These are phyloP conservation scores for Brenthis ino DNA, from an alignment of 2,888 invertebrate genomes.

Conservation along the genomic window DNA sequence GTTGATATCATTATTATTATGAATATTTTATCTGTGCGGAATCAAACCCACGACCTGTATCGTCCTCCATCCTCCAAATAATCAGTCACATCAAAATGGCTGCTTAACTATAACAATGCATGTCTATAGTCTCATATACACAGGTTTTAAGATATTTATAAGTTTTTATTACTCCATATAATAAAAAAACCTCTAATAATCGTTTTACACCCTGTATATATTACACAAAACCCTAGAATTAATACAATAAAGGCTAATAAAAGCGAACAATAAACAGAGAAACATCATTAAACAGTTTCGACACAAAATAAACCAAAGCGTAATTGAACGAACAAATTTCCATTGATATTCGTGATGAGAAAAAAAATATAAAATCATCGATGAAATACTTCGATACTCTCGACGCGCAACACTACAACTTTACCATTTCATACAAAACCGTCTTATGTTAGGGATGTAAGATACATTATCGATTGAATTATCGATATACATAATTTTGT, in stretches of 20 bases:
- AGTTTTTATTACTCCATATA: neutral
- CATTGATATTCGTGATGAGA: constrained; percentile 81
- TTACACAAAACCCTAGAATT: constrained; percentile 28
- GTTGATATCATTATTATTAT: too few species aligned
- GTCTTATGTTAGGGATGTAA: constrained; percentile 44
- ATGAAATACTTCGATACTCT: constrained; percentile 72
- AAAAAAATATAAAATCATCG: constrained; percentile 75
- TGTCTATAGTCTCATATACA: too few species aligned
- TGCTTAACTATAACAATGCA: too few species aligned
- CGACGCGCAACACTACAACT: constrained; percentile 51
- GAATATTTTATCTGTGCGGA: too few species aligned
- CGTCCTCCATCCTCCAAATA: neutral
- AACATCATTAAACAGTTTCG: constrained; percentile 35
- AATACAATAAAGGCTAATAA: constrained; percentile 38
- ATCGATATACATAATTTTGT: constrained; percentile 47
- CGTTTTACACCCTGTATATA: constrained; percentile 21
- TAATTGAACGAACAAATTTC: constrained; percentile 80
- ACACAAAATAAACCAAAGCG: constrained; percentile 68
- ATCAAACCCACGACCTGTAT: neutral
- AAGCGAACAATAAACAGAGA: constrained; percentile 38
- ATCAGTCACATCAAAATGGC: too few species aligned
- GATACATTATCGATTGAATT: constrained; percentile 40
- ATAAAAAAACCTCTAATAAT: constrained; percentile 13
- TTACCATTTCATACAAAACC: constrained; percentile 34
- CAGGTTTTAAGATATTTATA: too few species aligned